phyloP scores from a whole-genome alignment of 2,797 vertebrate genomes.

The Sebastes taczanowskii region DNA sequence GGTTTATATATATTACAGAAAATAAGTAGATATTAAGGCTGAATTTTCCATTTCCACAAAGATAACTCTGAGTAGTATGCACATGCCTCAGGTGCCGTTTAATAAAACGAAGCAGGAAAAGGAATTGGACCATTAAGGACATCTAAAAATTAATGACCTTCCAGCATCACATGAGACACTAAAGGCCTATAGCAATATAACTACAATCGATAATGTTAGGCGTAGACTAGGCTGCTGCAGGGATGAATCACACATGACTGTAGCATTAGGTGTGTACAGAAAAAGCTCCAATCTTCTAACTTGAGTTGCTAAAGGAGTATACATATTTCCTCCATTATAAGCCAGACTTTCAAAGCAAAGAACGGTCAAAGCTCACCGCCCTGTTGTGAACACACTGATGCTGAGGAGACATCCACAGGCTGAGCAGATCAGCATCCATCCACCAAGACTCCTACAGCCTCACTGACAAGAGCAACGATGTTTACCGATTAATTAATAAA shows the following conservation, averaged over 20 bases:
- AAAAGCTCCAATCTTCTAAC: background rate
- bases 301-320: background rate
- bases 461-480: background rate
- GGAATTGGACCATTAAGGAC: constrained; percentile 9
- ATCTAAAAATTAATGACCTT: constrained; percentile 42
- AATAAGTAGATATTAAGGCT: constrained; percentile 1
- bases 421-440: constrained; percentile 55
- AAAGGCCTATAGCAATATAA: constrained; percentile 43
- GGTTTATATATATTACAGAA: background rate
- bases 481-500: background rate
- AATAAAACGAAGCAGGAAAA: constrained; percentile 21
- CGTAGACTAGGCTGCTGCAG: constrained; percentile 52
- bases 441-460: background rate
- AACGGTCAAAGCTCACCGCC: constrained; percentile 29
- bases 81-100: constrained; percentile 13
- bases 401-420: constrained; percentile 46
- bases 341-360: background rate
- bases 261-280: constrained; percentile 12
- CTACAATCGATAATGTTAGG: constrained; percentile 49
- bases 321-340: background rate
- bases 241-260: constrained; percentile 49
- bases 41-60: constrained; percentile 15
- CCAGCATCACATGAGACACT: constrained; percentile 17
- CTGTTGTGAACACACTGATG: constrained; percentile 44
- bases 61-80: background rate